Evolutionary conservation across 2,797 vertebrate genomes (phyloP).

Genomic region (Ataeniobius toweri): DNA sequence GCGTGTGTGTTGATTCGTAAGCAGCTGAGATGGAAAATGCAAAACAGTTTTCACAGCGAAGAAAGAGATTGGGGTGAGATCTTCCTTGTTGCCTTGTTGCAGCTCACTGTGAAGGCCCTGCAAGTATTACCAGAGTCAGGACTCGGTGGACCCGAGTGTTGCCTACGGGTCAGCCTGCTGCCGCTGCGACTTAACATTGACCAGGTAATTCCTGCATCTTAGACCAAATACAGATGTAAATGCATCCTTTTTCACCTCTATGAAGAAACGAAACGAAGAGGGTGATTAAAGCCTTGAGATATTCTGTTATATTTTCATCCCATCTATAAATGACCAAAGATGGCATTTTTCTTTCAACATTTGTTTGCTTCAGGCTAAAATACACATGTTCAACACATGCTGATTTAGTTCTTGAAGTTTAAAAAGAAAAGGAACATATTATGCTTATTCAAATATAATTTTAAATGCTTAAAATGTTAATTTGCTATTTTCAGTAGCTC

Average conservation of each 20-base stretch:
- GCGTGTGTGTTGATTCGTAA: not conserved
- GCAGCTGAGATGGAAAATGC: not conserved
- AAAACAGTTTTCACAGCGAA: not conserved
- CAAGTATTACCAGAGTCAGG: slow-evolving; percentile 88
- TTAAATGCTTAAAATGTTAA: not conserved
- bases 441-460: not conserved
- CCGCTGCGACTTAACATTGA: slow-evolving; percentile 92
- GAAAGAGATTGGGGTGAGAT: not conserved
- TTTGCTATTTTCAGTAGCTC: not conserved
- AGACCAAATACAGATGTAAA: not conserved
- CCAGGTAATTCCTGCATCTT: slow-evolving; percentile 78
- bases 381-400: not conserved
- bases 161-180: slow-evolving; percentile 89
- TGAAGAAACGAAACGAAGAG: not conserved
- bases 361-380: not conserved
- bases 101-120: slow-evolving; percentile 92
- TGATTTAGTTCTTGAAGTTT: not conserved
- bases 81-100: slow-evolving; percentile 32
- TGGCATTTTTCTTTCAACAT: not conserved
- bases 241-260: not conserved
- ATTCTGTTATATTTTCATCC: not conserved
- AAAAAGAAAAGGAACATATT: not conserved
- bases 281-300: not conserved
- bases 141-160: slow-evolving; percentile 88
- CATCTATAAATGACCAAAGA: not conserved